These are phyloP conservation scores for Halesus radiatus DNA, from an alignment of 1,140 invertebrate species.

Conservation along the genomic window DNA sequence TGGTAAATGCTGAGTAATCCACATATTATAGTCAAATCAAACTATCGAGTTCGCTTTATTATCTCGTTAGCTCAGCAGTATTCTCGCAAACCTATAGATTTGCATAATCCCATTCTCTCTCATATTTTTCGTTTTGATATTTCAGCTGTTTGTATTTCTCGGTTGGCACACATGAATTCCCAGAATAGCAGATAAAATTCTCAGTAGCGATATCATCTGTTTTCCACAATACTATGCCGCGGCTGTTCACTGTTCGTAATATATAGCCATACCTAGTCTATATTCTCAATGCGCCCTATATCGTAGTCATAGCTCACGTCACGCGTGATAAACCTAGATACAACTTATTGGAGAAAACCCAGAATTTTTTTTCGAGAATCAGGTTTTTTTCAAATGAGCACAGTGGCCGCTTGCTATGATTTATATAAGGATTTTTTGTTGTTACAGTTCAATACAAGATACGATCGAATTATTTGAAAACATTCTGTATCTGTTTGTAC, in stretches of 20 bases:
- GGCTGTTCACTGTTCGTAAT: background rate
- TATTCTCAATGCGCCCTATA: background rate
- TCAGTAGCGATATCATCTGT: background rate
- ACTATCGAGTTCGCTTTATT: too few species aligned
- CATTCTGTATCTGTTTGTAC: too few species aligned
- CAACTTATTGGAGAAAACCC: conserved; percentile 1
- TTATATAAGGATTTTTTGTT: too few species aligned
- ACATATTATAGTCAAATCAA: too few species aligned
- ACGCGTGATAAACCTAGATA: conserved; percentile 17
- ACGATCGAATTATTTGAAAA: too few species aligned
- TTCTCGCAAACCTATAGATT: too few species aligned
- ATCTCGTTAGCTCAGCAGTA: too few species aligned
- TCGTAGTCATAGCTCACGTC: background rate
- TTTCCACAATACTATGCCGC: background rate
- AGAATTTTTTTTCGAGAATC: background rate
- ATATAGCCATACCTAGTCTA: too few species aligned
- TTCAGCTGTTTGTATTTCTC: background rate
- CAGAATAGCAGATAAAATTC: background rate
- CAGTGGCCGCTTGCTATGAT: too few species aligned
- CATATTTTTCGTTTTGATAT: background rate
- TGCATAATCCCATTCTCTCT: too few species aligned
- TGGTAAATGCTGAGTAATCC: too few species aligned
- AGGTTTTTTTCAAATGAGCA: background rate
- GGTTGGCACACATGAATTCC: background rate
- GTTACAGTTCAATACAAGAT: too few species aligned